A percentile compares a stretch with the other conserved stretches of the same genome.
phyloP scores from a whole-genome alignment of 2,797 vertebrate genomes.

The Choloepus didactylus region DNA sequence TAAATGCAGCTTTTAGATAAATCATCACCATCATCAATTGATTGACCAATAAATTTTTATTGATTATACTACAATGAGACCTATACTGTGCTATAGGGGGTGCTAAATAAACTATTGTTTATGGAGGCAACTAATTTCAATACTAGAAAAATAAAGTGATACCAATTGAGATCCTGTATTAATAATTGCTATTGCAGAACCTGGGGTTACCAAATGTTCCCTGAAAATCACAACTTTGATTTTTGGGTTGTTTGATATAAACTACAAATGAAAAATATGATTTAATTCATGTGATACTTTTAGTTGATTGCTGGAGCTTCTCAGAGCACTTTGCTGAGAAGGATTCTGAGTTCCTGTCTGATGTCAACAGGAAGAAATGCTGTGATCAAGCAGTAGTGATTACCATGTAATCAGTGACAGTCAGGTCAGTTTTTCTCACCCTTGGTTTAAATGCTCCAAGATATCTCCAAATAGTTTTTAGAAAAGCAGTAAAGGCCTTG shows the following conservation, averaged over 20 bases:
- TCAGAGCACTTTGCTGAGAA: background rate
- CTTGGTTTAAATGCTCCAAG: background rate
- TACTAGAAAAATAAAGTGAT: background rate
- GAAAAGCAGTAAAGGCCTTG: background rate
- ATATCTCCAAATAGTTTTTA: background rate
- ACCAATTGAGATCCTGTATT: background rate
- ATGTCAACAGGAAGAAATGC: slow-evolving; percentile 22
- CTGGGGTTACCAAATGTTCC: background rate
- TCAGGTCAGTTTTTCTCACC: background rate
- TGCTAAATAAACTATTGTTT: background rate
- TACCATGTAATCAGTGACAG: background rate
- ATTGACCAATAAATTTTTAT: background rate
- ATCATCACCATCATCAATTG: background rate
- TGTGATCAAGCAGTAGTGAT: background rate
- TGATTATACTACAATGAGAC: background rate
- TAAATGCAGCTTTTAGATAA: background rate
- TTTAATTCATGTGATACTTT: slow-evolving; percentile 4
- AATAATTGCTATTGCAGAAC: background rate
- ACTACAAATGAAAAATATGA: slow-evolving; percentile 22
- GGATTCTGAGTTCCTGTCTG: background rate
- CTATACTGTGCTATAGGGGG: background rate
- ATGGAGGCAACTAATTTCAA: background rate
- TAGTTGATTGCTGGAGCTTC: background rate
- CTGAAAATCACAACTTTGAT: background rate
- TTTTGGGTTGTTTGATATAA: background rate